These are phyloP conservation scores for Lateolabrax maculatus DNA, from an alignment of 2,797 vertebrate species.

Conservation along the genomic window DNA sequence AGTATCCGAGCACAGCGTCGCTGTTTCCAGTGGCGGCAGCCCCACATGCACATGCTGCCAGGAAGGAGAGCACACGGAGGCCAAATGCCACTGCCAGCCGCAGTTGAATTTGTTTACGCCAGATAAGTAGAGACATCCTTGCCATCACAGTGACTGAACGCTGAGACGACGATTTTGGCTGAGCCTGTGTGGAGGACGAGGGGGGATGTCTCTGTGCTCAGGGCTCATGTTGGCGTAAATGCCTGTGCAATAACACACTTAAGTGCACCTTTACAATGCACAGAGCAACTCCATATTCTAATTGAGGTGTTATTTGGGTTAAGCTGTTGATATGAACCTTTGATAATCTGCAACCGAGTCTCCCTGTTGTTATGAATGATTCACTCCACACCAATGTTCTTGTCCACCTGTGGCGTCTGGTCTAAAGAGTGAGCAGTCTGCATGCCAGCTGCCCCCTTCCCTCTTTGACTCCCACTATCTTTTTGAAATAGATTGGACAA, in stretches of 20 bases:
- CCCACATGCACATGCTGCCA: constrained; percentile 33
- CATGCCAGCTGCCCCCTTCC: neutral
- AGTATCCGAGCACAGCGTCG: constrained; percentile 23
- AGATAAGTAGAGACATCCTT: constrained; percentile 68
- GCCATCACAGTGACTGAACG: constrained; percentile 60
- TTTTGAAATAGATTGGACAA: neutral
- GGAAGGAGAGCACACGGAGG: constrained; percentile 48
- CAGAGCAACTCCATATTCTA: constrained; percentile 14
- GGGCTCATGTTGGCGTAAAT: constrained; percentile 16
- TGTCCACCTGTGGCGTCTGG: constrained; percentile 28
- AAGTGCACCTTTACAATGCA: neutral
- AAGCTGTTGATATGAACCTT: constrained; percentile 32
- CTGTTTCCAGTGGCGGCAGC: constrained; percentile 17
- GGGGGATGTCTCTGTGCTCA: neutral
- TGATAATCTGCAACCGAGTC: constrained; percentile 37
- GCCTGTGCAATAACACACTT: constrained; percentile 3
- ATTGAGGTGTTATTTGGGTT: constrained; percentile 36
- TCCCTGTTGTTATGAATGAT: constrained; percentile 26
- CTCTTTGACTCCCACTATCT: neutral
- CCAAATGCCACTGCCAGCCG: constrained; percentile 69
- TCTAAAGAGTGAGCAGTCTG: neutral
- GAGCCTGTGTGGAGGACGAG: constrained; percentile 33
- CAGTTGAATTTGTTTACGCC: constrained; percentile 56
- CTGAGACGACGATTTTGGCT: constrained; percentile 57
- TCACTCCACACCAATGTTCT: constrained; percentile 1